Base-by-base conservation (phyloP, 2,113 vertebrate genomes). In the Typhlomys cinereus region DNA sequence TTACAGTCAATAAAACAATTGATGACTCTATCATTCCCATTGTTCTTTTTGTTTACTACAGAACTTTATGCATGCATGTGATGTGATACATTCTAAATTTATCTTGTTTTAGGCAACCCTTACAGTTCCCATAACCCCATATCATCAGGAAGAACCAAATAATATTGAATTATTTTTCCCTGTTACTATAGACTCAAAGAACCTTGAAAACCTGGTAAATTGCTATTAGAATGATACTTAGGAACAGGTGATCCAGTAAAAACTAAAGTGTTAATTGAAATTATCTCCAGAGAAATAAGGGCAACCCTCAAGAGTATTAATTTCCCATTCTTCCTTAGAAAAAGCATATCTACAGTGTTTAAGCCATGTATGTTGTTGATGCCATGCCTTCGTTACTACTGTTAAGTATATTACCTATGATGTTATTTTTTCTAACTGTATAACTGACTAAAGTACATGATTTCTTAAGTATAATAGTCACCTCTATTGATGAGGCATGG, bases 41-140 rank as follows among this genome's bases (percentile, higher is more conserved):
- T n/a, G 99, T 98, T 95, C 98, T 99, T 92, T n/a, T n/a, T n/a
- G n/a, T n/a, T 98, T 99, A 89, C 98, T 99, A 54, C 98, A 98
- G 97, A 98, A 98, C 95, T 99, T 99, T 97, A 99, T 99, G 97
- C 99, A 99, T 80, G 93, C 99, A 86, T 96, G 98, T 0, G 98
- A 98, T 97, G 98, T 99, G 91, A 98, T 98, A 87, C 97, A 98
- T 50, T 97, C 96, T 1, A 98, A 98, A 95, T 98, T 98, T 14
- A 98, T 99, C 93, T 97, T 99, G 95, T 98, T 98, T 74, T 96
- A 99, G 73, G 98, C 98, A 96, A 98, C 98, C 96, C 96, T 98
- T 90, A 98, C 98, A 99, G 98, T 99, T 98, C 98, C 99, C 29
- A 99, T 99, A 97, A 96, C 99, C 17, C 98, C 99, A 61, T 99